These are phyloP conservation scores for Aricia agestis DNA, from an alignment of 1,140 invertebrate genomes.

Conservation along the genomic window DNA sequence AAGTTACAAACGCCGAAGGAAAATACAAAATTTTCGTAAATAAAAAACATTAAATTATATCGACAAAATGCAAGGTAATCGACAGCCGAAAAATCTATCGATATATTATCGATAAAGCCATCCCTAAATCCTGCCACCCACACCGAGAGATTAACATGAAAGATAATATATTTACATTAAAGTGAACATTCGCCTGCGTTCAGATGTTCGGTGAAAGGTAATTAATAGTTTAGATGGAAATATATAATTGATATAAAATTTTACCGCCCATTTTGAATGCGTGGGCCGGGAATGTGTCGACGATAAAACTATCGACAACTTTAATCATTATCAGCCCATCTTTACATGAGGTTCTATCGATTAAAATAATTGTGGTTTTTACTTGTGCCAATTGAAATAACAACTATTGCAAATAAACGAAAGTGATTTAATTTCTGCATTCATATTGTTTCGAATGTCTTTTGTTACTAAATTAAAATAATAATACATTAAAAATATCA, in stretches of 20 bases:
- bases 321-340: neutral
- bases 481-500: too few relatives aligned
- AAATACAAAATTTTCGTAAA: too few relatives aligned
- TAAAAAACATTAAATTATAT: too few relatives aligned
- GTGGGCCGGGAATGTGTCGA: neutral
- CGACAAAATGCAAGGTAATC: too few relatives aligned
- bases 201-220: neutral
- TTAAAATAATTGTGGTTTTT: neutral
- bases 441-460: too few relatives aligned
- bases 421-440: too few relatives aligned
- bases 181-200: constrained; percentile 7
- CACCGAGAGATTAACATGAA: constrained; percentile 15
- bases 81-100: too few relatives aligned
- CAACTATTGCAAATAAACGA: too few relatives aligned
- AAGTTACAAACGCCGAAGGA: too few relatives aligned
- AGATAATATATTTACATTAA: constrained; percentile 9
- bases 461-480: too few relatives aligned
- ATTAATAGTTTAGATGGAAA: constrained; percentile 3
- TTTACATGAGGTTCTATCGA: neutral
- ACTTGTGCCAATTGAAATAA: too few relatives aligned
- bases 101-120: neutral
- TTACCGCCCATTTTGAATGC: neutral
- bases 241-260: neutral
- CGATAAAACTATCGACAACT: neutral
- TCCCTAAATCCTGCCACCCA: constrained; percentile 34